phyloP scores from a whole-genome alignment of 2,888 invertebrate genomes.

The Andrena minutula region DNA sequence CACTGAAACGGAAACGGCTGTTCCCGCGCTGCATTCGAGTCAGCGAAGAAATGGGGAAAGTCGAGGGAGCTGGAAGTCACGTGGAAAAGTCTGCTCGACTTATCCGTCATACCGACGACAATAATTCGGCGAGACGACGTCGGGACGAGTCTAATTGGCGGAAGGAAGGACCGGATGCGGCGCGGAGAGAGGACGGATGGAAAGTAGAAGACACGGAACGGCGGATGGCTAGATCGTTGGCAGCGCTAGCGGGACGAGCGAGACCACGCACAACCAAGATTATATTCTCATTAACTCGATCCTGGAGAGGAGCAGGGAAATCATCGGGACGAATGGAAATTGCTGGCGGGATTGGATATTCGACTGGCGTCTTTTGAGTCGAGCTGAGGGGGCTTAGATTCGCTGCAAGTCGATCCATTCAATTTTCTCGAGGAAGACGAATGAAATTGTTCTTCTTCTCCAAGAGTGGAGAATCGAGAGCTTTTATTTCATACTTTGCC shows the following conservation, averaged over 20 bases:
- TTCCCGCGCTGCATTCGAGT: not conserved
- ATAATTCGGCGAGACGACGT: slow-evolving; percentile 70
- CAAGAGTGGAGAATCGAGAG: not conserved
- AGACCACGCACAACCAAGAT: slow-evolving; percentile 82
- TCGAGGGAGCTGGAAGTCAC: slow-evolving; percentile 8
- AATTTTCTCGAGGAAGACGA: slow-evolving; percentile 40
- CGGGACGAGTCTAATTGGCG: slow-evolving; percentile 73
- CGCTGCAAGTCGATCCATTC: slow-evolving; percentile 32
- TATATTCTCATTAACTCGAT: slow-evolving; percentile 81
- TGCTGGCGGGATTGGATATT: slow-evolving; percentile 64
- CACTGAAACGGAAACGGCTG: slow-evolving; percentile 15
- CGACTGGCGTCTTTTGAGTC: slow-evolving; percentile 38
- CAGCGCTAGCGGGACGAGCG: slow-evolving; percentile 67
- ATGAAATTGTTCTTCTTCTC: slow-evolving; percentile 22
- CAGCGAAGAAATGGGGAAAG: slow-evolving; percentile 19
- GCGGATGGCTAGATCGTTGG: slow-evolving; percentile 63
- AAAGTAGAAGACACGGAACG: slow-evolving; percentile 56
- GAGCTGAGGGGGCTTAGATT: slow-evolving; percentile 28
- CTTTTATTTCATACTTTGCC: not conserved
- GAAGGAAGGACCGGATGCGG: slow-evolving; percentile 73
- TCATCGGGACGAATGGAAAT: slow-evolving; percentile 65
- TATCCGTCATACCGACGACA: slow-evolving; percentile 56
- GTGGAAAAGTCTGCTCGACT: slow-evolving; percentile 23
- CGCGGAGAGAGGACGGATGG: slow-evolving; percentile 33
- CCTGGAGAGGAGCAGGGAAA: slow-evolving; percentile 64